phyloP scores from a whole-genome alignment of 1,140 invertebrate species.

The Cepaea nemoralis region DNA sequence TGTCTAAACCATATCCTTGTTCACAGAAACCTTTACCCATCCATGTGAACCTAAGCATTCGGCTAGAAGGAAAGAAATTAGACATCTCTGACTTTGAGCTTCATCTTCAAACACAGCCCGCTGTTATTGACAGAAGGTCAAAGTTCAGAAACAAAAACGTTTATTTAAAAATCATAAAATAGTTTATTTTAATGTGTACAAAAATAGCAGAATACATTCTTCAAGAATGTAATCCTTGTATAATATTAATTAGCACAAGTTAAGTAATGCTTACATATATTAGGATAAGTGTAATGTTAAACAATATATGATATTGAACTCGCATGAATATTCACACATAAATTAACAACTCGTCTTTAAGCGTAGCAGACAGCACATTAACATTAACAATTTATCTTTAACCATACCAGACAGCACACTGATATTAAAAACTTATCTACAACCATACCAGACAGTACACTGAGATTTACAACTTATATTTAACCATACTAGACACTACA shows the following conservation, averaged over 20 bases:
- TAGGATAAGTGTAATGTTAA: neutral
- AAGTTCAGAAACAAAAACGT: neutral
- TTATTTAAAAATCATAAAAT: neutral
- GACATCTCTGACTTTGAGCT: neutral
- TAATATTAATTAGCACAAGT: constrained; percentile 1
- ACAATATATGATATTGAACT: neutral
- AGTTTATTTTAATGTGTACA: neutral
- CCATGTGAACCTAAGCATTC: neutral
- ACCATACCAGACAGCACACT: too few species aligned
- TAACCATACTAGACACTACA: too few species aligned
- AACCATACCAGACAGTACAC: too few species aligned
- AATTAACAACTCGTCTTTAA: too few species aligned
- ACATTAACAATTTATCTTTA: too few species aligned
- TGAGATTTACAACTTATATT: too few species aligned
- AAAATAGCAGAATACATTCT: neutral
- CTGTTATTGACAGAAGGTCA: constrained; percentile 2
- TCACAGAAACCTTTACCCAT: too few species aligned
- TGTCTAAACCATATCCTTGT: too few species aligned
- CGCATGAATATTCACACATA: neutral
- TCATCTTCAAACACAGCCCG: constrained; percentile 15
- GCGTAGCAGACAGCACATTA: too few species aligned
- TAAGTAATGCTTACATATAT: neutral
- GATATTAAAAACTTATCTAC: too few species aligned
- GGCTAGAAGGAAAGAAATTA: neutral
- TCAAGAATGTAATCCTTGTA: neutral